phyloP scores from a whole-genome alignment of 2,113 vertebrate genomes.

The Apaloderma vittatum region DNA sequence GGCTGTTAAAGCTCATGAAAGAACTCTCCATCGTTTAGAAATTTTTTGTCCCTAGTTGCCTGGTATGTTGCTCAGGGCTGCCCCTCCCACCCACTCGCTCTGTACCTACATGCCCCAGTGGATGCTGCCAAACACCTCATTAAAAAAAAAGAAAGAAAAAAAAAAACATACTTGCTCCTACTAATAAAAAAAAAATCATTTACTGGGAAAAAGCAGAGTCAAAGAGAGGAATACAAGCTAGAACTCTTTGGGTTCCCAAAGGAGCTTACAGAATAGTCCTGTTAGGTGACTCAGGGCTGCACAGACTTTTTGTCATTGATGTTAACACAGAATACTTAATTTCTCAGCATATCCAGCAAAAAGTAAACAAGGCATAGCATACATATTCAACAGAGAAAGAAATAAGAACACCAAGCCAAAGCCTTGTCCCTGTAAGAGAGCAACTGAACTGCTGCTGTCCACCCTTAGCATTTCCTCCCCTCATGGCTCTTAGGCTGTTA shows the following conservation, averaged over 20 bases:
- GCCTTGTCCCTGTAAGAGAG: background rate
- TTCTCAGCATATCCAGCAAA: background rate
- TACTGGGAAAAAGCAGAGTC: conserved; percentile 1
- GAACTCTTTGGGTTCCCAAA: background rate
- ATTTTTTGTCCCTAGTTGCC: background rate
- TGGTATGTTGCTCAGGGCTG: conserved; percentile 54
- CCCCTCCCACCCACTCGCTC: conserved; percentile 12
- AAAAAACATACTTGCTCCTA: background rate
- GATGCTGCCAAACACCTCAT: conserved; percentile 30
- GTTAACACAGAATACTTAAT: background rate
- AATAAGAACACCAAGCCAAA: background rate
- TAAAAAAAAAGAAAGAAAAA: background rate
- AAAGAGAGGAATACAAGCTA: background rate
- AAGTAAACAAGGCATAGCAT: background rate
- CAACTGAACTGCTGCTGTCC: background rate
- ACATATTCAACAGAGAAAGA: background rate
- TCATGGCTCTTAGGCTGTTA: background rate
- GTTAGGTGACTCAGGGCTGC: background rate
- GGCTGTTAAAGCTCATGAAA: background rate
- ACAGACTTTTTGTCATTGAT: background rate
- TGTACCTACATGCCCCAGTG: conserved; percentile 36
- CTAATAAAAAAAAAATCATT: conserved; percentile 10
- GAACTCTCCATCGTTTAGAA: background rate
- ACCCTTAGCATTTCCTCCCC: background rate
- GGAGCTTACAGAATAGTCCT: background rate